Conservation (phyloP, 2,888 invertebrate species). For the Mythimna pallens region DNA sequence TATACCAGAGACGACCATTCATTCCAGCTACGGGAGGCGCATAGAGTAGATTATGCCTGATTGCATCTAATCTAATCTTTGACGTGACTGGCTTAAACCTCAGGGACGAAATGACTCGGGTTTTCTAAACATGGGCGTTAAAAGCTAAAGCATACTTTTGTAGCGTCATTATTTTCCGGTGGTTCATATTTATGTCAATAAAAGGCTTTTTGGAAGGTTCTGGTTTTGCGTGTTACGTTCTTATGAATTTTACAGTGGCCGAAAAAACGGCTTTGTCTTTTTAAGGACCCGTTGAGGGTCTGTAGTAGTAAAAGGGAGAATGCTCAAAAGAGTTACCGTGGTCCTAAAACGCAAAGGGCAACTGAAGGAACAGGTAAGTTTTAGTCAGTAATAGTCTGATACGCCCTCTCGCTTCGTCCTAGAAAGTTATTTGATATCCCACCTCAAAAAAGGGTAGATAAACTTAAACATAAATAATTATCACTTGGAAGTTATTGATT, state of each 20-base stretch:
- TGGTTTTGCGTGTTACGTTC: constrained; percentile 10
- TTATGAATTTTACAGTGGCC: background rate
- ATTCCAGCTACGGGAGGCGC: constrained; percentile 20
- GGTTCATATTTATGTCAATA: constrained; percentile 25
- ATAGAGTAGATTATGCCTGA: constrained; percentile 37
- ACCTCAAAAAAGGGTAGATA: no score
- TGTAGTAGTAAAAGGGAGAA: no score
- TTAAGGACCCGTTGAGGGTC: no score
- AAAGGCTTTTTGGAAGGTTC: constrained; percentile 28
- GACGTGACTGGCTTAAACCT: constrained; percentile 25
- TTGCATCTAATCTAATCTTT: constrained; percentile 53
- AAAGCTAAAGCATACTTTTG: constrained; percentile 15
- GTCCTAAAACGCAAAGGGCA: no score
- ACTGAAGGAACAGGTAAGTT: no score
- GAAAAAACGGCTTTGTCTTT: background rate
- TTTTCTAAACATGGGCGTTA: constrained; percentile 34
- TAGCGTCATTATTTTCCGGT: constrained; percentile 13
- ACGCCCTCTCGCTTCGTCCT: no score
- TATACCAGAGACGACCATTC: constrained; percentile 5
- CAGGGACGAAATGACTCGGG: constrained; percentile 33
- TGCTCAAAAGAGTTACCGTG: no score
- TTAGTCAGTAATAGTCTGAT: no score
- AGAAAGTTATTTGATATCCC: no score
- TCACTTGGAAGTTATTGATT: no score
- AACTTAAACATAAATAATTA: no score